Percentiles rank a stretch among this genome's conserved stretches.
Conservation (phyloP, 2,113 vertebrate species). For the Amphilophus citrinellus region DNA sequence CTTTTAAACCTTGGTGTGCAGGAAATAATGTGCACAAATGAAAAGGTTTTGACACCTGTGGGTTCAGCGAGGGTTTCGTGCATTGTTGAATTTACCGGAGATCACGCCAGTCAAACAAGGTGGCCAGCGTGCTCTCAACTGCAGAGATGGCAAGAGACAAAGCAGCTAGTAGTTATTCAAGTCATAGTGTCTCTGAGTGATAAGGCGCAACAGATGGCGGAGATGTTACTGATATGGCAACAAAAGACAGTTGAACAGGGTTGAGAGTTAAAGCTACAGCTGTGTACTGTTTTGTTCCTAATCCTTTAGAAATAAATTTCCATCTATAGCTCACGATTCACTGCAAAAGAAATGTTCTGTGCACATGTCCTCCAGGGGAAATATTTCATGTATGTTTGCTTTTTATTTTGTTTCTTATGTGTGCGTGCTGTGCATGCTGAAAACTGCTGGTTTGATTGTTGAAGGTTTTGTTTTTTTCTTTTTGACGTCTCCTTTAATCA, state of each 20-base stretch:
- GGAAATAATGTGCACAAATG: background rate
- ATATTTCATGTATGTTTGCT: background rate
- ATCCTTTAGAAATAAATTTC: background rate
- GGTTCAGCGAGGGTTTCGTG: background rate
- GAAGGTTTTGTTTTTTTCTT: too few relatives aligned
- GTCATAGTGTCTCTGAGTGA: constrained; percentile 8
- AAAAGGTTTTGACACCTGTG: constrained; percentile 2
- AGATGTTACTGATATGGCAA: constrained; percentile 31
- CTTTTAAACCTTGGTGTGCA: constrained; percentile 34
- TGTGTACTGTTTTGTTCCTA: background rate
- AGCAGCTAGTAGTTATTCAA: constrained; percentile 6
- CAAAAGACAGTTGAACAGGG: constrained; percentile 15
- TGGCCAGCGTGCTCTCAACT: background rate
- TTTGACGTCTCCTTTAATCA: background rate
- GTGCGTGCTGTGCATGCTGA: background rate
- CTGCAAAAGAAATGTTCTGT: background rate
- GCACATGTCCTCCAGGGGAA: rapidly evolving
- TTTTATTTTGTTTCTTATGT: background rate
- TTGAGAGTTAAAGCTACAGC: background rate
- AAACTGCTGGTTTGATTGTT: background rate
- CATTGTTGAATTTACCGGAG: constrained; percentile 4
- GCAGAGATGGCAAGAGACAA: constrained; percentile 14
- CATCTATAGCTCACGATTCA: background rate
- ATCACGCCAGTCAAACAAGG: constrained; percentile 10
- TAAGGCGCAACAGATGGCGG: constrained; percentile 11